Percentiles rank a stretch among this genome's conserved stretches.
phyloP scores from a whole-genome alignment of 1,140 invertebrate species.

The Calosoma granatense region DNA sequence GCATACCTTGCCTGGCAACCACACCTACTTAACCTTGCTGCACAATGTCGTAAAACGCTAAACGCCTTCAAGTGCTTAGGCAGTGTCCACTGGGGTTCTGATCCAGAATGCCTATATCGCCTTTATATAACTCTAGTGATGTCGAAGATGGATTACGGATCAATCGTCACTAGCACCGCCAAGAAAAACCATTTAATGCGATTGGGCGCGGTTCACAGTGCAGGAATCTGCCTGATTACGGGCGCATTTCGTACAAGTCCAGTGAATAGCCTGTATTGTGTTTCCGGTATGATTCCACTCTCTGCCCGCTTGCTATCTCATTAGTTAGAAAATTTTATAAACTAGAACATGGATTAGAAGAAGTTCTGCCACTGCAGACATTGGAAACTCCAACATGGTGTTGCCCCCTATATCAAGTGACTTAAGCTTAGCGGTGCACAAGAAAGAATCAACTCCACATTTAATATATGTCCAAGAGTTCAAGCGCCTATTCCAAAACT shows the following conservation, averaged over 20 bases:
- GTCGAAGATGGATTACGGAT: background rate
- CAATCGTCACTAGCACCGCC: background rate
- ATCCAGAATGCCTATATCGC: background rate
- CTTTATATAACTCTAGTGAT: background rate
- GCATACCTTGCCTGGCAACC: background rate
- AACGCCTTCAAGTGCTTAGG: background rate
- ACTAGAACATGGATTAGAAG: too few species aligned
- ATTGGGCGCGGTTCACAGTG: background rate
- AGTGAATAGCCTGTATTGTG: background rate
- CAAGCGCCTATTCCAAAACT: too few species aligned
- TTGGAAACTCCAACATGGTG: too few species aligned
- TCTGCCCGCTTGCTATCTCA: too few species aligned
- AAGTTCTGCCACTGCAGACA: too few species aligned
- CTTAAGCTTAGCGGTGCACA: too few species aligned
- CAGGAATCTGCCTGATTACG: background rate
- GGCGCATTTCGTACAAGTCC: background rate
- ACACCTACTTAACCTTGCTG: background rate
- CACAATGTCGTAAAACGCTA: background rate
- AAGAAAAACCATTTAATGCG: background rate
- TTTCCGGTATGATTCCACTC: background rate
- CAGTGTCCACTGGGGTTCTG: background rate
- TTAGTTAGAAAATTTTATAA: too few species aligned
- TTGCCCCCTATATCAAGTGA: too few species aligned
- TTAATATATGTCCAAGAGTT: too few species aligned
- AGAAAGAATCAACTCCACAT: too few species aligned